Base-by-base conservation (phyloP, 2,113 vertebrate species). In the Gymnocephalus cernua region DNA sequence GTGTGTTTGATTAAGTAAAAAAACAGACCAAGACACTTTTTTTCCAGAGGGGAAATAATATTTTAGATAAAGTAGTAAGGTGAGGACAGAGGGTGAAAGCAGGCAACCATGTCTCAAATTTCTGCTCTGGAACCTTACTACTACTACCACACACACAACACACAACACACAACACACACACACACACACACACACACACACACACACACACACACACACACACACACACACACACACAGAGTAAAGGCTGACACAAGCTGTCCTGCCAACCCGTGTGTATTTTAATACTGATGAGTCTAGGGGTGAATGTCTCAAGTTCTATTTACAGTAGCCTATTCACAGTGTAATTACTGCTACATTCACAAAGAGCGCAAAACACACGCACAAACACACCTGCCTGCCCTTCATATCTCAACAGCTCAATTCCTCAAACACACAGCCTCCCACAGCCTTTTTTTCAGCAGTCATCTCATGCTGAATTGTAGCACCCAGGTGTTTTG, bases 401-500 rank as follows among this genome's bases (percentile, higher is more conserved):
- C 21, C 77, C 80, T 88, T 84, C 78, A 69, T 74, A 80, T 84
- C 50, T 91, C 80, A 93, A 86, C 80, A 89, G 78, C 77, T 74
- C 71, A 12, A 53, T 79, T 77, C 80, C 66, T 77, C 77, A 87
- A 80, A 82, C 35, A 29, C 48, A 1, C 65, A 15, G 8, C 58
- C n/a, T 21, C n/a, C 62, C 27, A 16, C 70, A 25, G 32, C 7
- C 62, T 14, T 16, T 45, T 16, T 68, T 41, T 38, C 51, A 59
- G 6, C 51, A 61, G 65, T 53, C 67, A 51, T 23, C 65, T 68
- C 67, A 8, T 50, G 12, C 76, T 63, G 51, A 81, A 89, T 86
- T 91, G 80, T 92, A 77, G 74, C 86, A 89, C 89, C 84, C 61
- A 80, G 65, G 87, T 85, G 89, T 87, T 88, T 88, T 81, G 88